A percentile compares a stretch with the other conserved stretches of the same genome.
Conservation (phyloP, 2,797 vertebrate species). For the Echeneis naucrates region DNA sequence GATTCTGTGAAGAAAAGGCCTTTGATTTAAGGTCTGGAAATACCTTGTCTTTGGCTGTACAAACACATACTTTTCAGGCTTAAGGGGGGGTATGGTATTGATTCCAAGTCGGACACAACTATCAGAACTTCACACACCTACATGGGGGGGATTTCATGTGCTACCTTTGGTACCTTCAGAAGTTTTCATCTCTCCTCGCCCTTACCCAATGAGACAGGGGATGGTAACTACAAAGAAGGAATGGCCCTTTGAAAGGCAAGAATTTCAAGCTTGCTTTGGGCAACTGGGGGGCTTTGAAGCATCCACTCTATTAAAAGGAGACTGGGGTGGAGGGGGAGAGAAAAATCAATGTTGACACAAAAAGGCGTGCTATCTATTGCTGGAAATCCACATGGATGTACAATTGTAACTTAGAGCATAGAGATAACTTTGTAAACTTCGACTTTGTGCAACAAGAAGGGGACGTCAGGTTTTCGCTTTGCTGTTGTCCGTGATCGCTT, state of each 20-base stretch:
- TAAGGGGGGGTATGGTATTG: slow-evolving; percentile 75
- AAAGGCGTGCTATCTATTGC: slow-evolving; percentile 76
- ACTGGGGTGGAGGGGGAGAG: slow-evolving; percentile 69
- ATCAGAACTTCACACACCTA: slow-evolving; percentile 82
- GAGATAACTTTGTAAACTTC: slow-evolving; percentile 53
- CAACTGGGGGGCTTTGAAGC: slow-evolving; percentile 82
- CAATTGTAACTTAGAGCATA: slow-evolving; percentile 60
- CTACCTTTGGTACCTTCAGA: slow-evolving; percentile 90
- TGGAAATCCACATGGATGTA: slow-evolving; percentile 71
- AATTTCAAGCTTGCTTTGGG: slow-evolving; percentile 92
- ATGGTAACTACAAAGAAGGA: slow-evolving; percentile 88
- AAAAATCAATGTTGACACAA: slow-evolving; percentile 87
- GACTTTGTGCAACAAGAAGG: slow-evolving; percentile 11
- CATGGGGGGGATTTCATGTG: slow-evolving; percentile 72
- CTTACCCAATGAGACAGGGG: slow-evolving; percentile 87
- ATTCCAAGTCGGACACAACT: slow-evolving; percentile 79
- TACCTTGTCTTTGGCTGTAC: slow-evolving; percentile 73
- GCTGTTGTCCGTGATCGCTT: not conserved
- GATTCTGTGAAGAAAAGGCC: slow-evolving; percentile 69
- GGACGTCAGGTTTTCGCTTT: slow-evolving; percentile 17
- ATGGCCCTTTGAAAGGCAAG: slow-evolving; percentile 89
- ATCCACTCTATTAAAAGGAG: slow-evolving; percentile 77
- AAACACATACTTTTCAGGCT: slow-evolving; percentile 77
- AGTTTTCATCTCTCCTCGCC: slow-evolving; percentile 82
- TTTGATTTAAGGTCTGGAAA: slow-evolving; percentile 79